phyloP scores from a whole-genome alignment of 2,888 invertebrate genomes.

The Ornithoptera alexandrae region DNA sequence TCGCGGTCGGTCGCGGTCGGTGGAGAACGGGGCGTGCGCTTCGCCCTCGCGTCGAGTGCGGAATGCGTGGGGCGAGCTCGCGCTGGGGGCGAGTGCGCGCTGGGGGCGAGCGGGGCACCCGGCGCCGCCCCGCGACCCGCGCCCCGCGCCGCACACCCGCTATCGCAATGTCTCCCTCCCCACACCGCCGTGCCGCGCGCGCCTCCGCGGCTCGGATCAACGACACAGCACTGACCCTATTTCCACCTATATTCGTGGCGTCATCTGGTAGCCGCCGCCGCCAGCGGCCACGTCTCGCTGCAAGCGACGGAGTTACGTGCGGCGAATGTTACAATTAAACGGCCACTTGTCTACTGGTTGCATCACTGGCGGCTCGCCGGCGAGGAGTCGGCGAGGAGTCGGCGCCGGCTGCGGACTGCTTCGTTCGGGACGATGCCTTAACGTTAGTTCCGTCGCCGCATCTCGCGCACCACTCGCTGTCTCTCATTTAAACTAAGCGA shows the following conservation, averaged over 20 bases:
- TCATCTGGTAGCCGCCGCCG: conserved; percentile 72
- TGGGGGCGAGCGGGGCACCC: conserved; percentile 39
- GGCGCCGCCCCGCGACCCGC: conserved; percentile 1
- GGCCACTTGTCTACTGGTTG: conserved; percentile 50
- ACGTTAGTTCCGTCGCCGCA: conserved; percentile 16
- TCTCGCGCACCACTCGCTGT: not conserved
- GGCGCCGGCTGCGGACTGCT: conserved; percentile 8
- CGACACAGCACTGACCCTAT: conserved; percentile 75
- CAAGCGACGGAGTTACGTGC: conserved; percentile 45
- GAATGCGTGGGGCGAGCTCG: conserved; percentile 55
- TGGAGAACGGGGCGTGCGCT: conserved; percentile 62
- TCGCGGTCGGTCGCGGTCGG: conserved; percentile 61
- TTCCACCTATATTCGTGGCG: conserved; percentile 69
- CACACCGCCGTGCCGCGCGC: conserved; percentile 42
- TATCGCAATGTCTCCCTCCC: conserved; percentile 42
- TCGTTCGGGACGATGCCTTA: conserved; percentile 5
- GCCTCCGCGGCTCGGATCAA: conserved; percentile 61
- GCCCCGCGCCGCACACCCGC: conserved; percentile 15
- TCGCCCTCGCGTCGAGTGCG: conserved; percentile 72
- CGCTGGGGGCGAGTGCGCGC: conserved; percentile 37
- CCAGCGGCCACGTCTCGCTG: conserved; percentile 63
- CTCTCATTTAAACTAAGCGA: too few relatives aligned
- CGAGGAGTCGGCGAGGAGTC: conserved; percentile 7
- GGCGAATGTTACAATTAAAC: conserved; percentile 46
- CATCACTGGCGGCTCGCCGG: conserved; percentile 43